phyloP scores from a whole-genome alignment of 2,888 invertebrate species.

The Cephonodes hylas region DNA sequence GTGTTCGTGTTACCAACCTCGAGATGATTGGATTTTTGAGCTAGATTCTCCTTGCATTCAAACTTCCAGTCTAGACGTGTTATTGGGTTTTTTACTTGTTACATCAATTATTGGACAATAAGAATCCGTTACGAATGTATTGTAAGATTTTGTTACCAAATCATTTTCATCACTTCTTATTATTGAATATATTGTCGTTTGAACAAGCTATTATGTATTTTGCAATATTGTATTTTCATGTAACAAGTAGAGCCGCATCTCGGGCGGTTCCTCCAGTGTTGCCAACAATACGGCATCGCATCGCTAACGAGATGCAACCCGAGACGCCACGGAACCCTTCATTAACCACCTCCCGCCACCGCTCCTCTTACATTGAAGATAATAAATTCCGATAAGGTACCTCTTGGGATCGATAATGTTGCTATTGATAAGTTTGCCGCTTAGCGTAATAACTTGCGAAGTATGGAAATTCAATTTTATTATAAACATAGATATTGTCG shows the following conservation, averaged over 20 bases:
- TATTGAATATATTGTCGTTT: too few species aligned
- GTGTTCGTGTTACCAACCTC: neutral
- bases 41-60: neutral
- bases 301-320: constrained; percentile 67
- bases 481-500: too few species aligned
- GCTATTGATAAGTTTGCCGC: neutral
- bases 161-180: too few species aligned
- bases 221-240: neutral
- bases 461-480: too few species aligned
- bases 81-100: neutral
- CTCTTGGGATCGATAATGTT: constrained; percentile 12
- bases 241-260: neutral
- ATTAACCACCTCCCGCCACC: constrained; percentile 55
- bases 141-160: too few species aligned
- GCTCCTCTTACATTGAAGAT: constrained; percentile 51
- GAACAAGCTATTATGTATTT: neutral
- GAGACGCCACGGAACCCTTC: constrained; percentile 70
- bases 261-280: neutral
- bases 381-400: constrained; percentile 39
- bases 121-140: too few species aligned
- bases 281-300: constrained; percentile 21
- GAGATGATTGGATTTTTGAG: neutral
- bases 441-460: neutral
- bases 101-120: too few species aligned
- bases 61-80: neutral